phyloP scores from a whole-genome alignment of 2,888 invertebrate species.

The Drosophila sordidula region DNA sequence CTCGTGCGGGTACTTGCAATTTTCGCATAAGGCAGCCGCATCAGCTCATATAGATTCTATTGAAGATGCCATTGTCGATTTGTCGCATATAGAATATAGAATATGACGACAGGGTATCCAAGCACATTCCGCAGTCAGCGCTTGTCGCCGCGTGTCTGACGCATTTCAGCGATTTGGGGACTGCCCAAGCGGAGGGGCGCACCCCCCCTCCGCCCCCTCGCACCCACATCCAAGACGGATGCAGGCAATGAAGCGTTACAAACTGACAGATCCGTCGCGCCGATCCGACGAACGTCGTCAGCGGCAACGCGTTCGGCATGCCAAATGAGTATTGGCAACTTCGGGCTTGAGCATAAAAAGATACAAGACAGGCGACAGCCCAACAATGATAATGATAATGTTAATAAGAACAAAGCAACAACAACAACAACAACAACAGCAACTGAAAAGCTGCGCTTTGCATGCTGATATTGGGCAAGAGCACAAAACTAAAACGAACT shows the following conservation, averaged over 20 bases:
- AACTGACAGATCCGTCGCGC: constrained; percentile 43
- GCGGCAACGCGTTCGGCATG: constrained; percentile 49
- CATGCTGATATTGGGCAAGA: constrained; percentile 59
- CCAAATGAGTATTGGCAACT: constrained; percentile 47
- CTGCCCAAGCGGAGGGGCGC: constrained; percentile 40
- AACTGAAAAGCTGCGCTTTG: constrained; percentile 31
- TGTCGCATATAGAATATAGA: constrained; percentile 34
- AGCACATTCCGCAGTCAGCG: constrained; percentile 55
- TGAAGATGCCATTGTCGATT: constrained; percentile 14
- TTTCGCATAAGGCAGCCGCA: neutral
- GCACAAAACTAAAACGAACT: constrained; percentile 19
- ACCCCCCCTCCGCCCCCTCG: neutral
- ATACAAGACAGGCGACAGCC: constrained; percentile 45
- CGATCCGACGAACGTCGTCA: neutral
- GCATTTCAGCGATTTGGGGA: constrained; percentile 68
- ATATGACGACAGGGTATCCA: constrained; percentile 64
- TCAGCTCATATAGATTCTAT: constrained; percentile 14
- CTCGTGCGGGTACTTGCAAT: neutral
- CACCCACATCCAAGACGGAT: constrained; percentile 63
- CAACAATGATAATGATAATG: constrained; percentile 68
- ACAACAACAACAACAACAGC: constrained; percentile 10
- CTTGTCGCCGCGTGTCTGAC: constrained; percentile 63
- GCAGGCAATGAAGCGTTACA: constrained; percentile 62
- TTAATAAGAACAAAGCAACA: constrained; percentile 61
- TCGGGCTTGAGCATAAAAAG: constrained; percentile 57